Base-by-base conservation (phyloP, 1,140 invertebrate genomes). In the Drepana arcuata region DNA sequence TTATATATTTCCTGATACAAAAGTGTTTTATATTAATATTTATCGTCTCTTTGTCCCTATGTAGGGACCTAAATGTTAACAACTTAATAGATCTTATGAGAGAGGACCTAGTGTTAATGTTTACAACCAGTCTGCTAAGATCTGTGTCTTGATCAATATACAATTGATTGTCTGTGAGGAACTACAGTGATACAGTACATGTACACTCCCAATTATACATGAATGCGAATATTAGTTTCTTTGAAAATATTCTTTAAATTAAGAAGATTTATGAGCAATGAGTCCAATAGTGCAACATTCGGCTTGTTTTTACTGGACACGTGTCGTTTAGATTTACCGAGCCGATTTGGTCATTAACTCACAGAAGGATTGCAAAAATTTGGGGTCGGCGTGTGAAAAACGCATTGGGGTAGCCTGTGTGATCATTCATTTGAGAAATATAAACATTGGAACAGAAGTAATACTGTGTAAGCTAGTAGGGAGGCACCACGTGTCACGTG, bases 241-340 rank as follows among this genome's bases (percentile, higher is more conserved):
- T 29, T 21, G 13, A n/a, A 14, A 33, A 33, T 31, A 30, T 38
- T 18, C 28, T 15, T 24, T 30, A 15, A 41, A 27, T 28, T 23
- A 36, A 23, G 34, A 49, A 49, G 40, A 55, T 55, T 55, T 55
- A 55, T 55, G 40, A 34, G 42, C 46, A 45, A 42, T 55, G 47
- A 55, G 34, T 47, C 27, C 47, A 42, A 23, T 49, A 37, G 30
- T 41, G 14, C 21, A 32, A 16, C 15, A 33, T 41, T 27, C 31
- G 14, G 11, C 15, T 14, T 15, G 23, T 33, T 13, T 30, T 14
- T 31, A 2, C 5, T 26, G 28, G 31, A 18, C 50, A 54, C 50
- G 50, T 48, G 50, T 2, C 48, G n/a, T n/a, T 14, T n/a, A 25
- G 11, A 35, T 23, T 41, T 14, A 44, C 41, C 14, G 38, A 14